These are phyloP conservation scores for Astreopora myriophthalma DNA, from an alignment of 64 coral and sea anemone genomes.

Conservation along the genomic window DNA sequence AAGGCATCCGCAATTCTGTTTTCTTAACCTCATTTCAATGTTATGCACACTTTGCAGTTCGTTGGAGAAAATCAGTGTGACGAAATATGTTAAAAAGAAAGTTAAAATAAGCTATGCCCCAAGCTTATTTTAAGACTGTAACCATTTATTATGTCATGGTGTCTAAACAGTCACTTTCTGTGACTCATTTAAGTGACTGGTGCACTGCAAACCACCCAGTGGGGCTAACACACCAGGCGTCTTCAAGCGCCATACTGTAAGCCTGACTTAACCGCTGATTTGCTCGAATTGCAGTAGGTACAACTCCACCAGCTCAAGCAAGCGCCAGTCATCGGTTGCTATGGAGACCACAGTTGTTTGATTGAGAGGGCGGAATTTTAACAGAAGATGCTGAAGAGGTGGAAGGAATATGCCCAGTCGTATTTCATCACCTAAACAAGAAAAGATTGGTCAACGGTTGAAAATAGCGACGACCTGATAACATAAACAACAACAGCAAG, in stretches of 20 bases:
- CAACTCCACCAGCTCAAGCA: constrained; percentile 67
- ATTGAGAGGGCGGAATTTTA: constrained; percentile 73
- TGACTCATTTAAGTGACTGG: no score
- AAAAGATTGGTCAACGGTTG: background rate
- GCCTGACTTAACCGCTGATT: background rate
- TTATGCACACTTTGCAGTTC: no score
- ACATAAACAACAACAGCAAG: background rate
- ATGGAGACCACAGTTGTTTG: constrained; percentile 63
- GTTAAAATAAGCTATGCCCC: no score
- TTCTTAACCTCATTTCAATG: no score
- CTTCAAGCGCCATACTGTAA: background rate
- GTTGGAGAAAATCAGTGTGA: no score
- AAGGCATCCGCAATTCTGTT: no score
- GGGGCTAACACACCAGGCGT: background rate
- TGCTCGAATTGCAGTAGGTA: constrained; percentile 76
- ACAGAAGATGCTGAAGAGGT: constrained; percentile 87
- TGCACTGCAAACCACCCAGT: no score
- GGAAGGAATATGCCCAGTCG: constrained; percentile 88
- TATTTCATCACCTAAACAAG: constrained; percentile 67
- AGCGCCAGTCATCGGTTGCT: constrained; percentile 92
- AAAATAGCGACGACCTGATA: no score
- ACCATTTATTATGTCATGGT: no score
- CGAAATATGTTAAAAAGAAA: no score
- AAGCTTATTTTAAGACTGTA: no score
- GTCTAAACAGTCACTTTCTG: no score